phyloP scores from a whole-genome alignment of 2,797 vertebrate species.

The Morus bassanus region DNA sequence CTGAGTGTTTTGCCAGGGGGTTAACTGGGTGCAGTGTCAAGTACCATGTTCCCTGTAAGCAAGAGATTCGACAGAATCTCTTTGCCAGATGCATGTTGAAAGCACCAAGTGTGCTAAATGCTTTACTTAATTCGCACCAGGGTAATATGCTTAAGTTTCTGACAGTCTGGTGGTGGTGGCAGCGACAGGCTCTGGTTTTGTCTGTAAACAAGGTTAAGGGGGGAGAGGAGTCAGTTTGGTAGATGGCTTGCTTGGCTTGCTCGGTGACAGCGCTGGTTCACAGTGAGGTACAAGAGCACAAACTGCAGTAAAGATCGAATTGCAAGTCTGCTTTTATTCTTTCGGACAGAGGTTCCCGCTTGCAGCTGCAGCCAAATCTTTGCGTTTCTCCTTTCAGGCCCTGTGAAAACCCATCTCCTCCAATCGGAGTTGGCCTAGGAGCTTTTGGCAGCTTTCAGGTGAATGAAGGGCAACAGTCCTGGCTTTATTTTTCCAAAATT shows the following conservation, averaged over 20 bases:
- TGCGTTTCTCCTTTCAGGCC: background rate
- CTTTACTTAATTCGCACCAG: no score
- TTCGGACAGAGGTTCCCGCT: background rate
- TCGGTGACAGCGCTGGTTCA: fast-evolving
- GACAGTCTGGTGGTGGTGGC: background rate
- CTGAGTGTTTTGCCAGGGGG: background rate
- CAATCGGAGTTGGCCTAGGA: background rate
- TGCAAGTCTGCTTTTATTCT: background rate
- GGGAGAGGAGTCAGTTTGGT: background rate
- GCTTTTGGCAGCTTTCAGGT: background rate
- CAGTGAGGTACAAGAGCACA: background rate
- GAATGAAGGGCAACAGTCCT: background rate
- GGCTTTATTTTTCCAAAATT: background rate
- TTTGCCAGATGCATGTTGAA: background rate
- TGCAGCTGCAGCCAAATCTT: background rate
- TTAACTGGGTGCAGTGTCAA: background rate
- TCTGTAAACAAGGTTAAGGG: background rate
- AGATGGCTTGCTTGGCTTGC: background rate
- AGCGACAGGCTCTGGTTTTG: background rate
- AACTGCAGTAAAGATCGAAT: background rate
- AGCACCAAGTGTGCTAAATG: background rate
- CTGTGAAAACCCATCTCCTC: background rate
- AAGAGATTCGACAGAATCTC: fast-evolving
- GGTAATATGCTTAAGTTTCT: no score
- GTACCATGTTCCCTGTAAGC: fast-evolving